Evolutionary conservation across 2,113 vertebrate species (phyloP).

Genomic region (Castor canadensis): DNA sequence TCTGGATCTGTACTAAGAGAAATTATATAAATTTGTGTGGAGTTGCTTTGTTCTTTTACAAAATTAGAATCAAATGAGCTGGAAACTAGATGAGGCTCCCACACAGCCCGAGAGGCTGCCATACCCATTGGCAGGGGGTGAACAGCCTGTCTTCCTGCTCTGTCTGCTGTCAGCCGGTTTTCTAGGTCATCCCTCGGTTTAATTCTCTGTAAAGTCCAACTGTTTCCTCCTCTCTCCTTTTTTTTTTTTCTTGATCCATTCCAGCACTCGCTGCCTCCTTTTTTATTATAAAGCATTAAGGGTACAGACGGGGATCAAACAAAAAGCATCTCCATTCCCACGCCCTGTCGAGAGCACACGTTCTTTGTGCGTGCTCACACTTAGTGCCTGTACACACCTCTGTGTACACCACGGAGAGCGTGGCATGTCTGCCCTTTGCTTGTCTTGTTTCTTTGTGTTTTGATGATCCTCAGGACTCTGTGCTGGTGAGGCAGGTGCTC

Average conservation of each 20-base stretch:
- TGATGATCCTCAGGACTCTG: too few relatives aligned
- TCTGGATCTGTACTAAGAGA: background rate
- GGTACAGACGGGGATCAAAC: background rate
- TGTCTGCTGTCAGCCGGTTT: background rate
- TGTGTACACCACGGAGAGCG: too few relatives aligned
- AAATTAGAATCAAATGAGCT: background rate
- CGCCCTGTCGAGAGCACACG: background rate
- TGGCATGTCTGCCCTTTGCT: too few relatives aligned
- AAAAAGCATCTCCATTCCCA: background rate
- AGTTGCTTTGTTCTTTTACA: background rate
- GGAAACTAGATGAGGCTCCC: background rate
- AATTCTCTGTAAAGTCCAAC: background rate
- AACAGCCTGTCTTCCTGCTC: background rate
- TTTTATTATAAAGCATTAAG: background rate
- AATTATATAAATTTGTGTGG: background rate
- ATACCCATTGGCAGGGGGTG: fast-evolving
- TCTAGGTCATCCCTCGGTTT: background rate
- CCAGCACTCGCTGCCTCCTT: background rate
- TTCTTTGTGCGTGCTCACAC: background rate
- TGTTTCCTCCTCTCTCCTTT: background rate
- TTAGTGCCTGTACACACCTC: background rate
- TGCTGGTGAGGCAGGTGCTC: too few relatives aligned
- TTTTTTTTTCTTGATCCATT: background rate
- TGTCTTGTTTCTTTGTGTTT: too few relatives aligned
- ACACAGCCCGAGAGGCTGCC: background rate